phyloP scores from a whole-genome alignment of 2,113 vertebrate genomes.

The Corythornis madagascariensis region DNA sequence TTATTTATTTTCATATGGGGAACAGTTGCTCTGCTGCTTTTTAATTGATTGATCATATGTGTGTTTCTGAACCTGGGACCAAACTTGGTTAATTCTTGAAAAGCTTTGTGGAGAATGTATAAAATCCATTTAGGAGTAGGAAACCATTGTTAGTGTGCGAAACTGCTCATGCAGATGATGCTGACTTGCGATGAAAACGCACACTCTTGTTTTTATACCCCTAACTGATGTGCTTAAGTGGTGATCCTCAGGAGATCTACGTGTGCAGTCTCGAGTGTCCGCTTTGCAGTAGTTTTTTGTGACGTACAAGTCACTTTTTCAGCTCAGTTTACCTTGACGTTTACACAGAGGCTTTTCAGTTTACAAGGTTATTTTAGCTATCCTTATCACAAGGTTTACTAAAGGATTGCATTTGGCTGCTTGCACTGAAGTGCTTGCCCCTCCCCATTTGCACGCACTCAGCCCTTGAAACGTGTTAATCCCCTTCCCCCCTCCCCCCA shows the following conservation, averaged over 20 bases:
- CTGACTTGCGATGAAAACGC: not conserved
- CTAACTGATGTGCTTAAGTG: not conserved
- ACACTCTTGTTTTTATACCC: not conserved
- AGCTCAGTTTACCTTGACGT: not conserved
- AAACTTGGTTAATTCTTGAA: not conserved
- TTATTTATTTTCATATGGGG: not conserved
- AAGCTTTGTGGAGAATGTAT: not conserved
- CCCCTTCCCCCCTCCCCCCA: not conserved
- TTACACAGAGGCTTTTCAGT: not conserved
- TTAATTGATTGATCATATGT: not conserved
- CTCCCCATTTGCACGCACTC: not conserved
- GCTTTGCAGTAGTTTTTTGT: slow-evolving; percentile 19
- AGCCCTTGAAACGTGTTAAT: slow-evolving; percentile 29
- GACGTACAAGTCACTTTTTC: not conserved
- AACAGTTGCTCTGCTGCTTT: not conserved
- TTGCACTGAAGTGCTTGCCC: not conserved
- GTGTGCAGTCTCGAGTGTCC: not conserved
- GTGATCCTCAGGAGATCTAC: not conserved
- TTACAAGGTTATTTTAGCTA: slow-evolving; percentile 39
- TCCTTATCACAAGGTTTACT: not conserved
- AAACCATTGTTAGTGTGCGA: not conserved
- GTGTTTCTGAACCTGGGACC: not conserved
- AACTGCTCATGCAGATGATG: not conserved
- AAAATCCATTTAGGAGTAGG: not conserved
- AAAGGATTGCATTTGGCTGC: slow-evolving; percentile 31